phyloP scores from a whole-genome alignment of 2,888 invertebrate species.

The Eilema caniola region DNA sequence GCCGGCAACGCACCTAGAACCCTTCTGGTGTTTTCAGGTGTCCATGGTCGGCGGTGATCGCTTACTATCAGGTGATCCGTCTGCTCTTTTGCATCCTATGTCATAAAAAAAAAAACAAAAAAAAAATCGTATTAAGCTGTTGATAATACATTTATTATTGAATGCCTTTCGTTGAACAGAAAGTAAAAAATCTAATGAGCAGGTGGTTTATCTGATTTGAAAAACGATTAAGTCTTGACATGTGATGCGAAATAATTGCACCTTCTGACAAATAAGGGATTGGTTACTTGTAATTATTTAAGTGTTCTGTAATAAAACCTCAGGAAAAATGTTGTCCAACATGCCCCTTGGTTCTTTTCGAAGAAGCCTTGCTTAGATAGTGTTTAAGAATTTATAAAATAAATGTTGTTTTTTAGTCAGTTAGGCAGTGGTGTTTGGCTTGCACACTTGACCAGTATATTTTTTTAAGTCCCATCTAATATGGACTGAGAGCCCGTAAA shows the following conservation, averaged over 20 bases:
- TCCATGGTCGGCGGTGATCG: no score
- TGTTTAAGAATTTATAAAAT: background rate
- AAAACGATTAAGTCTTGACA: constrained; percentile 45
- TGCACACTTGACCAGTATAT: background rate
- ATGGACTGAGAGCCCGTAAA: no score
- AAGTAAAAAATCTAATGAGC: constrained; percentile 41
- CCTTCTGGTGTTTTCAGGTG: no score
- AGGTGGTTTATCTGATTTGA: constrained; percentile 50
- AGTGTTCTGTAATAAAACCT: constrained; percentile 28
- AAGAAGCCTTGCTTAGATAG: background rate
- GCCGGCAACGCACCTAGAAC: no score
- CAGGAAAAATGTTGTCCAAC: background rate
- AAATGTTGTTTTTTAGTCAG: background rate
- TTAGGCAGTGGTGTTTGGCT: background rate
- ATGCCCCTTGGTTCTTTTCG: background rate
- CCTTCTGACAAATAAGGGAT: constrained; percentile 47
- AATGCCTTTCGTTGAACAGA: constrained; percentile 9
- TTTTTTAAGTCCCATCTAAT: no score
- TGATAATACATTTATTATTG: constrained; percentile 7
- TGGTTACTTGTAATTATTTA: constrained; percentile 45
- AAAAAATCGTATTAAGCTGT: background rate
- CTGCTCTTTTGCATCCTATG: no score
- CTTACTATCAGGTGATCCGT: no score
- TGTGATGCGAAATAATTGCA: constrained; percentile 46
- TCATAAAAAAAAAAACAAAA: no score